A percentile compares a stretch with the other conserved stretches of the same genome.
Conservation (phyloP, 2,113 vertebrate genomes). For the Oncorhynchus kisutch region DNA sequence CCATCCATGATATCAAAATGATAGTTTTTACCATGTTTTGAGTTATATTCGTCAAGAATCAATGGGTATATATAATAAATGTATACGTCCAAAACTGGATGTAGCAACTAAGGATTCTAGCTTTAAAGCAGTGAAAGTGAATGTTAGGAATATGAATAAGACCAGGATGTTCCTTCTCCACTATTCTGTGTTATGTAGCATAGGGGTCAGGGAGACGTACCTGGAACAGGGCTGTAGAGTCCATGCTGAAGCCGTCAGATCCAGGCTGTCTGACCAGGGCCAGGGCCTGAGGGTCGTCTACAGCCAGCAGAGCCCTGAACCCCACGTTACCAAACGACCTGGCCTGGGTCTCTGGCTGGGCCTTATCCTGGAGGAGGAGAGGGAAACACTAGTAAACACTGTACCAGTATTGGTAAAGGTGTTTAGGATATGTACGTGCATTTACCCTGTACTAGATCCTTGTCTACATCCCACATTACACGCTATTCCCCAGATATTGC, state of each 20-base stretch:
- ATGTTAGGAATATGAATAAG: too few relatives aligned
- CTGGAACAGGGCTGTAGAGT: slow-evolving; percentile 84
- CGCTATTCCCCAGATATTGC: too few relatives aligned
- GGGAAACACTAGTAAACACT: background rate
- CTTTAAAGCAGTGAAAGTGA: too few relatives aligned
- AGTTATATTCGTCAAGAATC: too few relatives aligned
- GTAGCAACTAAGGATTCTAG: too few relatives aligned
- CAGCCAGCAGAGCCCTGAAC: slow-evolving; percentile 81
- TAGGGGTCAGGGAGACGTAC: slow-evolving; percentile 53
- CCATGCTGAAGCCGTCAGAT: slow-evolving; percentile 85
- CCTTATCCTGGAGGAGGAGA: slow-evolving; percentile 74
- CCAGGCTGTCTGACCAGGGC: slow-evolving; percentile 81
- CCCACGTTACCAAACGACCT: slow-evolving; percentile 75
- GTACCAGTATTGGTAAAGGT: background rate
- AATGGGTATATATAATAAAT: too few relatives aligned
- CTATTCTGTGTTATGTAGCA: too few relatives aligned
- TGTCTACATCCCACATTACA: background rate
- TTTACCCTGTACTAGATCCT: background rate
- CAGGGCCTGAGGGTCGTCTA: slow-evolving; percentile 80
- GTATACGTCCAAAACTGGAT: too few relatives aligned
- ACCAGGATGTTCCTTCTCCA: too few relatives aligned
- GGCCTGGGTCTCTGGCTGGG: slow-evolving; percentile 83
- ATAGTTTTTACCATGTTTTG: too few relatives aligned
- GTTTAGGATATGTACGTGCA: too few relatives aligned
- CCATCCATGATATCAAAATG: too few relatives aligned